phyloP scores from a whole-genome alignment of 2,113 vertebrate genomes.

The Penelope pileata region DNA sequence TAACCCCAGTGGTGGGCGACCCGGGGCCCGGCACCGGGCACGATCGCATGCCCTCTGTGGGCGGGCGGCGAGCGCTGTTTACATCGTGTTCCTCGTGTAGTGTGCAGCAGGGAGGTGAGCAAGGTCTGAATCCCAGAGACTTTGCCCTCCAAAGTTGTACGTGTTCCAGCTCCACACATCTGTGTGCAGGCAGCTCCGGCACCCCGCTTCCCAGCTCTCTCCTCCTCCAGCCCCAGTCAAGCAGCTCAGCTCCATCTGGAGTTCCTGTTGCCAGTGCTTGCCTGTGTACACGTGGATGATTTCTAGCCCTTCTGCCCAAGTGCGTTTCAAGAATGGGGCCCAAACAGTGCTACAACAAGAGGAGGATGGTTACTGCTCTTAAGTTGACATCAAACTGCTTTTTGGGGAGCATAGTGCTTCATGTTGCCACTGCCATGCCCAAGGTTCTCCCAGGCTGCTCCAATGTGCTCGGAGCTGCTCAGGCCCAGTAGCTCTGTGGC shows the following conservation, averaged over 20 bases:
- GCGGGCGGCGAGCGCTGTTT: background rate
- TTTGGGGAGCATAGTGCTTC: background rate
- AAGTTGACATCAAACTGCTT: background rate
- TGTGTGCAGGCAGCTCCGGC: background rate
- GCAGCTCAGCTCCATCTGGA: constrained; percentile 55
- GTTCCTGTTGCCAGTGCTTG: constrained; percentile 5
- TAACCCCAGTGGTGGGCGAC: background rate
- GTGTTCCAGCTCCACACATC: background rate
- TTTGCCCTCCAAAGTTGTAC: background rate
- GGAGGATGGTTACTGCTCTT: background rate
- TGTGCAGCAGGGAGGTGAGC: background rate
- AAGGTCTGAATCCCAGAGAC: background rate
- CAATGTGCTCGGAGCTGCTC: background rate
- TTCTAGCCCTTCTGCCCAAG: constrained; percentile 9
- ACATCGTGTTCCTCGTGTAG: background rate
- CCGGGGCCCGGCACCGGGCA: fast-evolving
- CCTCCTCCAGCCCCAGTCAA: constrained; percentile 27
- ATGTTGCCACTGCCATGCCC: background rate
- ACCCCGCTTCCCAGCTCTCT: background rate
- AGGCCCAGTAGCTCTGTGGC: background rate
- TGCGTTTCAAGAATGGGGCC: background rate
- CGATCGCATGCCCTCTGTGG: background rate
- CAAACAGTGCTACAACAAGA: background rate
- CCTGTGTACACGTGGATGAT: background rate
- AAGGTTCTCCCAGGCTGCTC: fast-evolving